These are phyloP conservation scores for Vanessa atalanta DNA, from an alignment of 1,140 invertebrate species.

Conservation along the genomic window DNA sequence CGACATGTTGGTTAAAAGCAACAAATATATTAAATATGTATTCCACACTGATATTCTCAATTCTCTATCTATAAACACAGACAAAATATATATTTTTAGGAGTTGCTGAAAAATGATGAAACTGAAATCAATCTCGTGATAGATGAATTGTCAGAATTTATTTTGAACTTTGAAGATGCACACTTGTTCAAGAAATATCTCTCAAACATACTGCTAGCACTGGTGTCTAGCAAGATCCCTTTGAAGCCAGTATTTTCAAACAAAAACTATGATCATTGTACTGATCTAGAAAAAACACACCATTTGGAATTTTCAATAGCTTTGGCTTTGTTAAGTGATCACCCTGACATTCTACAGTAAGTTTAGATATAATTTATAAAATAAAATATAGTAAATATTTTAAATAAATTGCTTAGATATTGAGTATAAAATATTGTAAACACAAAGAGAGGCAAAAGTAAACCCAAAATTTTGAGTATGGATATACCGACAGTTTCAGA, in stretches of 20 bases:
- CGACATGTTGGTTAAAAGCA: no score
- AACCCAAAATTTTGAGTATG: no score
- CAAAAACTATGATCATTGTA: conserved; percentile 54
- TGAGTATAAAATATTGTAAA: no score
- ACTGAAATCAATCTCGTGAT: conserved; percentile 51
- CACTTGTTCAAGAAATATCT: conserved; percentile 63
- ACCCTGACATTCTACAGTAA: conserved; percentile 81
- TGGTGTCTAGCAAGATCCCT: conserved; percentile 64
- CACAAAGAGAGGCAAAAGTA: no score
- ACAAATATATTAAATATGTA: no score
- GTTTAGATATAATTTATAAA: conserved; percentile 38
- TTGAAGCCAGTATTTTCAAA: conserved; percentile 64
- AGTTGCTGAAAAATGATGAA: conserved; percentile 41
- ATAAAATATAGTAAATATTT: not conserved
- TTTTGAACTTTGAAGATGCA: conserved; percentile 65
- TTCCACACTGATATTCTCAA: no score
- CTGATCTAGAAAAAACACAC: conserved; percentile 62
- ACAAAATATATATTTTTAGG: conserved; percentile 42
- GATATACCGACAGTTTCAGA: not conserved
- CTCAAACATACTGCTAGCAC: conserved; percentile 61
- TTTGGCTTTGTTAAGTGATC: conserved; percentile 58
- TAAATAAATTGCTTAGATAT: no score
- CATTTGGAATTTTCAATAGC: conserved; percentile 69
- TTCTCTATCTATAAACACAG: no score
- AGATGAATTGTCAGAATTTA: conserved; percentile 56